phyloP scores from a whole-genome alignment of 2,888 invertebrate species.

The Amblyjoppa fuscipennis region DNA sequence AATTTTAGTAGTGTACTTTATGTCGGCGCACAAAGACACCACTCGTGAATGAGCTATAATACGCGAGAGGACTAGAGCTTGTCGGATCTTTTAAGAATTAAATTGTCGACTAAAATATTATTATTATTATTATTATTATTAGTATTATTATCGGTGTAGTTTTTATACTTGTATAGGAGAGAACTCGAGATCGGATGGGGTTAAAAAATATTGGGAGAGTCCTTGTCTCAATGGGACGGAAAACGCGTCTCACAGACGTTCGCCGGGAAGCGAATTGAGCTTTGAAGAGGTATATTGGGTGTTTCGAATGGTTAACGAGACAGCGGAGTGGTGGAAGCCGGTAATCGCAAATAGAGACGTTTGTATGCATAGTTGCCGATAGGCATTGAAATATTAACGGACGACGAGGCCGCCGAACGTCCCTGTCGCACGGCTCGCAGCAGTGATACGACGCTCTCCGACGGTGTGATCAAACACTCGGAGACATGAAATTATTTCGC shows the following conservation, averaged over 20 bases:
- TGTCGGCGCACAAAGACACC: background rate
- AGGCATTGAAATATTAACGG: slow-evolving; percentile 60
- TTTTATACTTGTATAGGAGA: background rate
- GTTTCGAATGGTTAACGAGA: slow-evolving; percentile 1
- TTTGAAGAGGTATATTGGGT: background rate
- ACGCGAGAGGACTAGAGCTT: background rate
- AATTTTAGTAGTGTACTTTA: background rate
- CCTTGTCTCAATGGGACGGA: slow-evolving; percentile 35
- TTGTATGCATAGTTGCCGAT: slow-evolving; percentile 41
- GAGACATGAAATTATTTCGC: background rate
- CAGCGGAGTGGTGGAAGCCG: background rate
- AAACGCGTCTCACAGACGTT: slow-evolving; percentile 13
- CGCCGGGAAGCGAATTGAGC: background rate
- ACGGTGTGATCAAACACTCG: background rate
- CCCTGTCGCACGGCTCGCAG: background rate
- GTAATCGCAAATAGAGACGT: slow-evolving; percentile 52
- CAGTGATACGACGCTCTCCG: background rate
- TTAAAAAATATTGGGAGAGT: slow-evolving; percentile 4
- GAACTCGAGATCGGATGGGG: background rate
- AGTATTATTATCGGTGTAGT: no score
- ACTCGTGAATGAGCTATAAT: background rate
- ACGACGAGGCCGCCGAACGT: slow-evolving; percentile 42
- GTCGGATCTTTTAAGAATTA: background rate
- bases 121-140: background rate
- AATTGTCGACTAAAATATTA: background rate